Evolutionary conservation across 1,140 invertebrate genomes (phyloP), one percentile per base, ranked within the genome.

Genomic region (Anastrepha obliqua): DNA sequence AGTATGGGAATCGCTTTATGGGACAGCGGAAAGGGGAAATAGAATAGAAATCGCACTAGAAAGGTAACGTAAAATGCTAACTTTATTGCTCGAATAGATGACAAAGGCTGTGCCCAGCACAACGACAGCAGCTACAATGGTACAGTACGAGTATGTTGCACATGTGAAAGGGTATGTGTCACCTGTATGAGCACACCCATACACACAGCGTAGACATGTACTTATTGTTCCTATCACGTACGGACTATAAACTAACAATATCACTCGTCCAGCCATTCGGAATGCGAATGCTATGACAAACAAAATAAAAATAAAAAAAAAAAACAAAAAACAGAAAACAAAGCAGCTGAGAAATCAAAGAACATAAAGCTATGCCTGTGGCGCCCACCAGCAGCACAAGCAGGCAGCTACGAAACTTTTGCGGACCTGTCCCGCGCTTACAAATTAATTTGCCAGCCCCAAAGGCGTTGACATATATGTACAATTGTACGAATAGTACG

Each of bases 401-500:
- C 2, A 5, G 3, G 11, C n/a, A 81, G 55, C 15, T 17, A 0
- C 39, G 20, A 5, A 29, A 67, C 47, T 29, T 29, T 29, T 29
- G 29, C 9, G 47, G 20, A 29, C 7, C 74, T 81, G 47, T 58
- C 47, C 47, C 51, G 13, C 47, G n/a, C n/a, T 81, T 58, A 81
- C 74, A 81, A 81, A 81, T 81, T 81, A 55, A 81, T 55, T 81
- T 55, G 17, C 55, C 74, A 81, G 74, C 17, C 47, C 74, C 44
- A 20, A 58, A 11, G 47, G 74, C 1, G 51, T 81, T 81, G 74
- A 47, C 74, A 58, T 9, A 67, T 67, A 7, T 11, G 5, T 9
- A 67, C 7, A 67, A 8, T 55, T 55, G 51, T 55, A 2, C 51
- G 51, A 11, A 55, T 55, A 55, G 51, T 3, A 11, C 11, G 51